Base-by-base conservation (phyloP, 1,140 invertebrate species). In the Drosophila orosa region DNA sequence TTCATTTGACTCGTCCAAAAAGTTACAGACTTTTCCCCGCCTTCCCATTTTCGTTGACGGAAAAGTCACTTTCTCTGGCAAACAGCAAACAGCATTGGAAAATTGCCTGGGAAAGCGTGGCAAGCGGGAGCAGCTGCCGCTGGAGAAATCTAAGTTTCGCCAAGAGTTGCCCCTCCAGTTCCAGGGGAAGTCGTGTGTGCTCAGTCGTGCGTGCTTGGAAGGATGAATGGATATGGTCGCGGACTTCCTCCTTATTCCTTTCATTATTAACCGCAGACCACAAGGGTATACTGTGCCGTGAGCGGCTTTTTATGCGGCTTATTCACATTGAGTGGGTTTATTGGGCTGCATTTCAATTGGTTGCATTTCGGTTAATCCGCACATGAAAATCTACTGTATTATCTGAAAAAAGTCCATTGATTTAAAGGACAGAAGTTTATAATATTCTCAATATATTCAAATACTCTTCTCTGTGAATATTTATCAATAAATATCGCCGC, bases 181-280 rank as follows among this genome's bases (percentile, higher is more conserved):
- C 13, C 60, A 52, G 65, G 60, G 65, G 65, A 33, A 42, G 60
- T 68, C 65, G 60, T 65, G 60, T 68, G 65, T 68, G 65, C 35
- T 33, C 59, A 65, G 65, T 52, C 65, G 65, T 68, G 65, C 65
- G 29, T 66, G 44, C 19, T n/a, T 31, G 13, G 22, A 40, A 42
- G 33, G 44, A 42, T 66, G 35, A 66, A 42, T 33, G 60, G 35
- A 40, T 42, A 17, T 63, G 35, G 27, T 31, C 27, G 17, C 7
- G 24, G 29, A 15, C n/a, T 40, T 24, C 35, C 22, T 15, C 10
- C 24, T n/a, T 17, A 10, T 27, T 48, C 22, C 42, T 44, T 19
- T 29, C 13, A 33, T 33, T 33, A 52, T 52, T 52, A 15, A 7
- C 12, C 27, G 6, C 27, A 19, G 12, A 19, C 17, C 29, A 33